phyloP scores from a whole-genome alignment of 2,888 invertebrate species.

The Anticlea derivata region DNA sequence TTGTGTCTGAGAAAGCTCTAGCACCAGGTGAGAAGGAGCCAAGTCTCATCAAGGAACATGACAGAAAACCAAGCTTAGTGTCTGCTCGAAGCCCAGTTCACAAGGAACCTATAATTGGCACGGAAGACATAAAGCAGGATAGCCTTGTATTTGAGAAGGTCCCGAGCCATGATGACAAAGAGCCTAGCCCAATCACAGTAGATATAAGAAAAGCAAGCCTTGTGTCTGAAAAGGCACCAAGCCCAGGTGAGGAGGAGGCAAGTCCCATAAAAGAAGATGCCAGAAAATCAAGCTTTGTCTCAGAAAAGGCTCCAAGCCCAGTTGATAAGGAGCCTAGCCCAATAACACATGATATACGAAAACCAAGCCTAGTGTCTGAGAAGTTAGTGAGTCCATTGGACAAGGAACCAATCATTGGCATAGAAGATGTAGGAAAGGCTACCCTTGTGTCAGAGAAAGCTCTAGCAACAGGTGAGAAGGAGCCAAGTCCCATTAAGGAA shows the following conservation, averaged over 20 bases:
- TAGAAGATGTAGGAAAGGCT: background rate
- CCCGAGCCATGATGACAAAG: no score
- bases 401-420: background rate
- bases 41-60: background rate
- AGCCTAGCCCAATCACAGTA: no score
- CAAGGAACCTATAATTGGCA: background rate
- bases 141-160: no score
- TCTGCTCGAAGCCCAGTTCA: background rate
- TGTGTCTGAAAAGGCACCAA: no score
- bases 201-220: background rate
- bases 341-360: constrained; percentile 17
- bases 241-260: no score
- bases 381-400: constrained; percentile 11
- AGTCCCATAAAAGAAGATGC: no score
- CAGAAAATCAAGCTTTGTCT: no score
- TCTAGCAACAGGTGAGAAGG: constrained; percentile 19
- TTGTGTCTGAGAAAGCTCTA: no score
- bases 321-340: constrained; percentile 8
- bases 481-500: constrained; percentile 14
- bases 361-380: no score
- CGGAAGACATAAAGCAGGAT: background rate
- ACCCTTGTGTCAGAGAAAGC: constrained; percentile 3
- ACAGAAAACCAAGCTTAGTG: background rate
- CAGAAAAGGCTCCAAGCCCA: no score
- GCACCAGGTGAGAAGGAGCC: background rate